Percentiles rank a stretch among this genome's conserved stretches.
Conservation (phyloP, 1,140 invertebrate species). For the Venustaconcha ellipsiformis region DNA sequence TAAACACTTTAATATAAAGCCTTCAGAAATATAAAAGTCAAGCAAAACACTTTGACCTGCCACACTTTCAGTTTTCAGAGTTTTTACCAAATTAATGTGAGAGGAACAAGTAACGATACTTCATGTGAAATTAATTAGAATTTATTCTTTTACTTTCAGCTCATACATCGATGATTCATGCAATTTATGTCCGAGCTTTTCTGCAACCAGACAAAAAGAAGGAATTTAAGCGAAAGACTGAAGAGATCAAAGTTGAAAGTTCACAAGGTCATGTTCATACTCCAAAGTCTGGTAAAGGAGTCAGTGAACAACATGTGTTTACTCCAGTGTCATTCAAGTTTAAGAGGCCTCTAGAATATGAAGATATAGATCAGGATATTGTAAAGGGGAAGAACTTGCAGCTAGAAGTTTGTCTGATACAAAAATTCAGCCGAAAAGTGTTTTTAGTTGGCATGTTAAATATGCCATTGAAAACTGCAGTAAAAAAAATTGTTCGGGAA, state of each 20-base stretch:
- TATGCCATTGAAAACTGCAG: conserved; percentile 55
- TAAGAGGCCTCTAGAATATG: conserved; percentile 56
- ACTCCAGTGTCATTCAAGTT: conserved; percentile 63
- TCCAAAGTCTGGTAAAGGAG: conserved; percentile 8
- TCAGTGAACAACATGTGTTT: conserved; percentile 54
- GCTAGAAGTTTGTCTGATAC: conserved; percentile 61
- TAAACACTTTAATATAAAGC: too few relatives aligned
- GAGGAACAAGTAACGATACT: not conserved
- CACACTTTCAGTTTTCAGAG: too few relatives aligned
- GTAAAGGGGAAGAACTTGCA: conserved; percentile 50
- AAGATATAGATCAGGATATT: conserved; percentile 42
- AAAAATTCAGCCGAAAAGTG: conserved; percentile 54
- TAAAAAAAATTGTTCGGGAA: conserved; percentile 58
- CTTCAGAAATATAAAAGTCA: too few relatives aligned
- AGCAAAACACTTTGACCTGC: too few relatives aligned
- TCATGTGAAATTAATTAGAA: not conserved
- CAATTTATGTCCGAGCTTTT: conserved; percentile 61
- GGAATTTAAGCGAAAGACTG: conserved; percentile 59
- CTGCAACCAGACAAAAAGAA: conserved; percentile 59
- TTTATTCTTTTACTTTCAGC: conserved; percentile 41
- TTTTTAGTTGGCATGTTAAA: conserved; percentile 59
- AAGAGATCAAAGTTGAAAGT: conserved; percentile 54
- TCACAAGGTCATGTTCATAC: conserved; percentile 34
- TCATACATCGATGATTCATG: conserved; percentile 60
- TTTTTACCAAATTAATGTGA: not conserved